Base-by-base conservation (phyloP, 2,797 vertebrate genomes). In the Cygnus olor region DNA sequence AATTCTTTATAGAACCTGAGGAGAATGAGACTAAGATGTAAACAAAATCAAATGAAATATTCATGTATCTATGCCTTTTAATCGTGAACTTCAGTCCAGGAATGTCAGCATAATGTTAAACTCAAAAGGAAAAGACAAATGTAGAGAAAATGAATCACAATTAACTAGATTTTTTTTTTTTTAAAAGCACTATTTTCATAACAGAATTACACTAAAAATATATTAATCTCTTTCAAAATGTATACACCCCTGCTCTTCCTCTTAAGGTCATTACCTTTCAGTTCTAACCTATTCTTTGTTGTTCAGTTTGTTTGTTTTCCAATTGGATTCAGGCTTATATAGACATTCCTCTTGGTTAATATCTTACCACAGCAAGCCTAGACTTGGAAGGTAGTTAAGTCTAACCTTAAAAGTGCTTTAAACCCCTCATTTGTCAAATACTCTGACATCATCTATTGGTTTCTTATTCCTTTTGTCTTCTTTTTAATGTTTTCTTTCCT, bases 391-490 rank as follows among this genome's bases (percentile, higher is more conserved):
- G 60, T 47, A 94, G 68, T 93, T 95, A 94, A 80, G 58, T 14
- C 16, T 76, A 86, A 94, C 51, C 65, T 96, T 96, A 86, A 94
- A 97, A 92, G 53, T 93, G 89, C 51, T 84, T 97, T 97, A 82
- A 95, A 61, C 53, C 70, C 78, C 77, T 97, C 64, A 81, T 58
- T 58, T 94, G 69, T 95, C 93, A 97, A 94, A 95, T 95, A 94
- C 94, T 95, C 77, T 65, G 68, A 54, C 92, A 96, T 94, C 70
- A 79, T 95, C 93, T 96, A 65, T 83, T 90, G 36, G 3, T 95
- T 97, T 98, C 93, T 88, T 53, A 94, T 91, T 97, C 57, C 36
- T 82, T 97, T 97, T 97, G 84, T 85, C 80, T 95, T 65, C 73
- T 95, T 96, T 97, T 96, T 84, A 96, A 93, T 88, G 63, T 71